phyloP scores from a whole-genome alignment of 2,888 invertebrate genomes.

The Andricus quercusramuli region DNA sequence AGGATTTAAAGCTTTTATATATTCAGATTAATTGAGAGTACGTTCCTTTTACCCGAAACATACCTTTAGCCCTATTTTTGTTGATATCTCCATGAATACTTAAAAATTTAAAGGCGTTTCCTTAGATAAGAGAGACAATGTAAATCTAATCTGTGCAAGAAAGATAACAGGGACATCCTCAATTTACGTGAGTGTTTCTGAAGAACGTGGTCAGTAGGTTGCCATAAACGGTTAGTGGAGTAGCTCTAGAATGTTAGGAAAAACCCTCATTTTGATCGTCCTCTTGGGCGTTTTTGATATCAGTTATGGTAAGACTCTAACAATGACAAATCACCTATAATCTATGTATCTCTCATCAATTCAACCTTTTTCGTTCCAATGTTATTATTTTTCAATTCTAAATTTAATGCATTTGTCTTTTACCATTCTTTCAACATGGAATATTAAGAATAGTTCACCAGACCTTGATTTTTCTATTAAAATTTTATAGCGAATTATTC shows the following conservation, averaged over 20 bases:
- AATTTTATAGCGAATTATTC: too few relatives aligned
- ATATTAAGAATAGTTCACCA: too few relatives aligned
- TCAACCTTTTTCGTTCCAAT: neutral
- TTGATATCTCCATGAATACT: neutral
- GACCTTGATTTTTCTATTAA: too few relatives aligned
- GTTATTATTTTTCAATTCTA: neutral
- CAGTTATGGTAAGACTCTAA: slow-evolving; percentile 15
- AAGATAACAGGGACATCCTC: slow-evolving; percentile 34
- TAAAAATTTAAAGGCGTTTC: neutral
- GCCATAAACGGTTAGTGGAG: neutral
- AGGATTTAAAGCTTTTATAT: too few relatives aligned
- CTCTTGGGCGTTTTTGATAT: slow-evolving; percentile 16
- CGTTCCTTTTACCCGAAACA: neutral
- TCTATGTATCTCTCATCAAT: neutral
- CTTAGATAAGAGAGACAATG: slow-evolving; percentile 25
- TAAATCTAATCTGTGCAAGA: slow-evolving; percentile 30
- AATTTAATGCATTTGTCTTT: neutral
- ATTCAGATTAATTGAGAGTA: too few relatives aligned
- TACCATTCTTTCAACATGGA: neutral
- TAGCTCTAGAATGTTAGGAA: slow-evolving; percentile 10
- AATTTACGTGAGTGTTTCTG: slow-evolving; percentile 15
- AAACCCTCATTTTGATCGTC: neutral
- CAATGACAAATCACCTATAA: neutral
- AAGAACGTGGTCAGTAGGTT: slow-evolving; percentile 29
- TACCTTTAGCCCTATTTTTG: neutral